Evolutionary conservation across 1,140 invertebrate genomes (phyloP).

Genomic region (Lamellibrachia luymesi): DNA sequence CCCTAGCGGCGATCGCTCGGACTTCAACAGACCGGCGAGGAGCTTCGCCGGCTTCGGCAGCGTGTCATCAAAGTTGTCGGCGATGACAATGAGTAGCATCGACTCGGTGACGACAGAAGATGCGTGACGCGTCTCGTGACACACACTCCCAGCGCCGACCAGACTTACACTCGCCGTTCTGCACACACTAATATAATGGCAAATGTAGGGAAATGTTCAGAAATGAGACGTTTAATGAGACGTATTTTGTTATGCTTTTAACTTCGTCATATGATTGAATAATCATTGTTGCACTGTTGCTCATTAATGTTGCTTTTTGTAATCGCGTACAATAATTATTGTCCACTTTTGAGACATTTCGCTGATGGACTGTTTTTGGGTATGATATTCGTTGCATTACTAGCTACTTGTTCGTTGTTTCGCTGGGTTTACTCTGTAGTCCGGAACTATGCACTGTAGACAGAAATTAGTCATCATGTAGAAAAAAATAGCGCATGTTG

Average conservation of each 20-base stretch:
- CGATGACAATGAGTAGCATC: background rate
- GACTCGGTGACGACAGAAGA: background rate
- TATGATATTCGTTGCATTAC: background rate
- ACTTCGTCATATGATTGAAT: background rate
- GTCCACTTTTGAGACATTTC: background rate
- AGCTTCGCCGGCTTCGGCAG: conserved; percentile 9
- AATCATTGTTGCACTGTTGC: background rate
- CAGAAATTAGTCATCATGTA: background rate
- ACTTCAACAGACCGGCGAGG: background rate
- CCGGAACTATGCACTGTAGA: background rate
- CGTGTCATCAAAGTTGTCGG: background rate
- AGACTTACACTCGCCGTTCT: background rate
- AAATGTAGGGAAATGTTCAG: background rate
- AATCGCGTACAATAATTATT: background rate
- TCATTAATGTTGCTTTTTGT: background rate
- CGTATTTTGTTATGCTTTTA: background rate
- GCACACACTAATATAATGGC: background rate
- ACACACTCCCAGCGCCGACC: background rate
- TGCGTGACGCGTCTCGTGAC: background rate
- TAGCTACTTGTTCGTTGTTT: background rate
- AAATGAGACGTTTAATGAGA: background rate
- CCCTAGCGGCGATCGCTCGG: background rate
- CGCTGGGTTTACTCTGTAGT: background rate
- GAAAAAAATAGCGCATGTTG: background rate
- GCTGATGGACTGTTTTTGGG: background rate